Conservation (phyloP, 2,113 vertebrate genomes). For the Bombycilla garrulus region DNA sequence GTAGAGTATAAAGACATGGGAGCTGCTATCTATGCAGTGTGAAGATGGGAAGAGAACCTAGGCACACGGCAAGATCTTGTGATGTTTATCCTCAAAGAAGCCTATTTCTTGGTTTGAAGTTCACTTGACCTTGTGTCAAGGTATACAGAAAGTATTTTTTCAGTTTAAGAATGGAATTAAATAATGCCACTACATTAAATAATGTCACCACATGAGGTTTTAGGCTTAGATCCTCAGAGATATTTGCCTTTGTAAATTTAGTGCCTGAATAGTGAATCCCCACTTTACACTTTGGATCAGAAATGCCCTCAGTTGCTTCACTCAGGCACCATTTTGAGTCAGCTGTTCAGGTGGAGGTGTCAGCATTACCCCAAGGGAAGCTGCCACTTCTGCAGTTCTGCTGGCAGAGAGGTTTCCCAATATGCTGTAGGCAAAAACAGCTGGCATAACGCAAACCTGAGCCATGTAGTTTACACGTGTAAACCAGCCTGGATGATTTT, state of each 20-base stretch:
- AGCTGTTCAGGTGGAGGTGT: not conserved
- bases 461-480: not conserved
- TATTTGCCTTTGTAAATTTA: not conserved
- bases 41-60: not conserved
- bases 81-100: not conserved
- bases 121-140: not conserved
- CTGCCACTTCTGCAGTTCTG: not conserved
- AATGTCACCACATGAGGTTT: not conserved
- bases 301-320: not conserved
- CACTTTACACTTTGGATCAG: not conserved
- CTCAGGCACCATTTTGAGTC: not conserved
- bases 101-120: not conserved
- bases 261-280: not conserved
- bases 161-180: not conserved
- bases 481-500: not conserved
- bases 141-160: not conserved
- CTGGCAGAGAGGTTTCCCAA: not conserved
- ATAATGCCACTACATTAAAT: not conserved
- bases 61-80: not conserved
- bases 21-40: not conserved
- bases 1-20: not conserved
- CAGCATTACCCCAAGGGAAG: not conserved
- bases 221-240: not conserved
- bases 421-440: not conserved
- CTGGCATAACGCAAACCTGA: not conserved